A percentile compares a stretch with the other conserved stretches of the same genome.
Evolutionary conservation across 2,113 vertebrate genomes (phyloP).

Genomic region (Diadophis punctatus): DNA sequence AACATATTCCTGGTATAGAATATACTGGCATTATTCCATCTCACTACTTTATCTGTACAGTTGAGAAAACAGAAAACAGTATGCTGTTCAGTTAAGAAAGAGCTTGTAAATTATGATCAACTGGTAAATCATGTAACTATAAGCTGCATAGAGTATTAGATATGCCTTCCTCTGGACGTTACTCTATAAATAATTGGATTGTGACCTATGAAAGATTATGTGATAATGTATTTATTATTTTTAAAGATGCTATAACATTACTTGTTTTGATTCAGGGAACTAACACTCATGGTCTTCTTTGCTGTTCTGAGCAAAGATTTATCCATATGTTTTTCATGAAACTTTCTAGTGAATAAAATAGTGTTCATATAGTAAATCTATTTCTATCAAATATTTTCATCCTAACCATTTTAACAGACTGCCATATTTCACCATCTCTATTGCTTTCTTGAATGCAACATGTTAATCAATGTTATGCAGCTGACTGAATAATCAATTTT

Average conservation of each 20-base stretch:
- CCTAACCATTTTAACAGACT: background rate
- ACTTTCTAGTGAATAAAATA: background rate
- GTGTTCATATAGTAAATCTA: background rate
- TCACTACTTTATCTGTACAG: background rate
- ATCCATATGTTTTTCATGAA: background rate
- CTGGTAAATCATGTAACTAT: background rate
- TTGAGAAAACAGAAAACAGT: background rate
- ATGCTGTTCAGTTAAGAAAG: background rate
- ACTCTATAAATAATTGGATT: background rate
- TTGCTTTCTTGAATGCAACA: background rate
- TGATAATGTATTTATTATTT: background rate
- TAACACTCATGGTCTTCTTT: background rate
- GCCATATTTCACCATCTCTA: background rate
- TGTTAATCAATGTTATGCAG: conserved; percentile 23
- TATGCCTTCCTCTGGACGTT: background rate
- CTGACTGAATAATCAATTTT: conserved; percentile 38
- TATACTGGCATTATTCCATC: background rate
- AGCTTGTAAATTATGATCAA: background rate
- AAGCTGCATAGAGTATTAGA: background rate
- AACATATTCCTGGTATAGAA: background rate
- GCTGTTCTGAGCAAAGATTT: background rate
- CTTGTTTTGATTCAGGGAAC: background rate
- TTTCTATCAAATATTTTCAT: background rate
- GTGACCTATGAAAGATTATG: background rate
- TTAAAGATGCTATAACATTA: background rate